Evolutionary conservation across 2,888 invertebrate genomes (phyloP).

Genomic region (Oscheius onirici): DNA sequence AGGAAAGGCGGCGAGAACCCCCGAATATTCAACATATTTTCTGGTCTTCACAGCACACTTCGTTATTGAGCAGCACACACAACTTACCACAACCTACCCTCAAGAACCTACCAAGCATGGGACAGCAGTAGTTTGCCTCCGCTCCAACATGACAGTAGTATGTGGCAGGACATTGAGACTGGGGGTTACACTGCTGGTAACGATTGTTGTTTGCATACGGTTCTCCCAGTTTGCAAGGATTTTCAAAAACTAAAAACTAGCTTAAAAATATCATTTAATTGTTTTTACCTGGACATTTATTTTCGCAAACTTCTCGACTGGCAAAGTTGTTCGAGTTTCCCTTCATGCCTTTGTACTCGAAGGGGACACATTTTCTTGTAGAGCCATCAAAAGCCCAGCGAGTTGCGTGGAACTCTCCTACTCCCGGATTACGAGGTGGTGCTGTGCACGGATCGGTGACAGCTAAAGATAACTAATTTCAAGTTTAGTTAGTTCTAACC

Average conservation of each 20-base stretch:
- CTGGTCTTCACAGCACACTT: constrained; percentile 30
- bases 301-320: constrained; percentile 56
- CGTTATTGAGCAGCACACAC: constrained; percentile 11
- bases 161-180: constrained; percentile 55
- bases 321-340: constrained; percentile 66
- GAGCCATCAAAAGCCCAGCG: constrained; percentile 64
- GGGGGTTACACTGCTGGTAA: constrained; percentile 50
- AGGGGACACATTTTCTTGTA: constrained; percentile 52
- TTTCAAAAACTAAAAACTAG: constrained; percentile 62
- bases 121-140: constrained; percentile 62
- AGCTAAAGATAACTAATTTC: constrained; percentile 55
- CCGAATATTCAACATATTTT: background rate
- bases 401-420: constrained; percentile 56
- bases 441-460: constrained; percentile 63
- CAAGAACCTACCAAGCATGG: constrained; percentile 51
- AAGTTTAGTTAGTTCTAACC: constrained; percentile 35
- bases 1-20: background rate
- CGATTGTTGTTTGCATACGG: constrained; percentile 49
- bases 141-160: constrained; percentile 68
- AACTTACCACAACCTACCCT: constrained; percentile 29
- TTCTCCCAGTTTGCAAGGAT: constrained; percentile 64
- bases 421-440: constrained; percentile 56
- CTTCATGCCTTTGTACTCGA: constrained; percentile 60
- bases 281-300: constrained; percentile 48
- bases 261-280: too few relatives aligned